These are phyloP conservation scores for Micromesistius poutassou DNA, from an alignment of 2,797 vertebrate species.

Conservation along the genomic window DNA sequence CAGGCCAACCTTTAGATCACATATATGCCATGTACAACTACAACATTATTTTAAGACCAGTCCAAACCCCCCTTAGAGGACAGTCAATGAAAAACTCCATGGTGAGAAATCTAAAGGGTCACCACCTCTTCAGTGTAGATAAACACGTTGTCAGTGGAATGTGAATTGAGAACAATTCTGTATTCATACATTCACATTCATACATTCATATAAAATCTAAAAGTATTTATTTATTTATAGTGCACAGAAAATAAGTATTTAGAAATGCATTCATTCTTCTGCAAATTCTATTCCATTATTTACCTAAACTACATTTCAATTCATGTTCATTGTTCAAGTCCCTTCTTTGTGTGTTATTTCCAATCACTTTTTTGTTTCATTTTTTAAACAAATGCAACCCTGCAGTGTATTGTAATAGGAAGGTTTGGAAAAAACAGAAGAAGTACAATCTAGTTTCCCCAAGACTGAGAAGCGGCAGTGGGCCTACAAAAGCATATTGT, in stretches of 20 bases:
- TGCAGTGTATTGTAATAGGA: background rate
- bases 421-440: background rate
- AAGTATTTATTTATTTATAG: too few species aligned
- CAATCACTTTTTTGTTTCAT: background rate
- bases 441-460: background rate
- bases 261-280: background rate
- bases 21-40: background rate
- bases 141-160: background rate
- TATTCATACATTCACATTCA: background rate
- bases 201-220: background rate
- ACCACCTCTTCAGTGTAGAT: background rate
- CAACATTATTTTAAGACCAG: too few species aligned
- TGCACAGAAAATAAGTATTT: background rate
- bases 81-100: background rate
- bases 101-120: too few species aligned
- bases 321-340: background rate
- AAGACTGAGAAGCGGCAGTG: conserved; percentile 20
- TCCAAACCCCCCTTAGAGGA: too few species aligned
- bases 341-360: background rate
- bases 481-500: conserved; percentile 34
- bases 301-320: background rate
- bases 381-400: background rate
- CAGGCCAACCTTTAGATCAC: background rate
- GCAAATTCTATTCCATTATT: background rate
- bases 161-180: background rate